These are phyloP conservation scores for Colletes gigas DNA, from an alignment of 1,140 invertebrate species.

Conservation along the genomic window DNA sequence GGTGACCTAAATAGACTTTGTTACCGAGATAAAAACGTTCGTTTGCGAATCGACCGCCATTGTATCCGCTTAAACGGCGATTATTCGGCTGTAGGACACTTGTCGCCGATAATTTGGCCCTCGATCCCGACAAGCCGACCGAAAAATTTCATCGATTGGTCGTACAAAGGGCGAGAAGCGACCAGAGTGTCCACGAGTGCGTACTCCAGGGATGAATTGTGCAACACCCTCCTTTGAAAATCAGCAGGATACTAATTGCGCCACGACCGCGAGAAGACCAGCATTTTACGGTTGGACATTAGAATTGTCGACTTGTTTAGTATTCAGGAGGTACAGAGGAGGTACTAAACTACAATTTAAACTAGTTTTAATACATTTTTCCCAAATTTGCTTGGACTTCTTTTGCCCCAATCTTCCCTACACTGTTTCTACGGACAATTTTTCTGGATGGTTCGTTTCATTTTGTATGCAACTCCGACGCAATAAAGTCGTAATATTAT, in stretches of 20 bases:
- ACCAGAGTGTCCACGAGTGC: constrained; percentile 24
- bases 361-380: too few relatives aligned
- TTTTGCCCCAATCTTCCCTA: too few relatives aligned
- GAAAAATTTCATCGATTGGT: constrained; percentile 38
- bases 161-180: constrained; percentile 19
- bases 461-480: too few relatives aligned
- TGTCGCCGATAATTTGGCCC: constrained; percentile 44
- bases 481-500: not conserved
- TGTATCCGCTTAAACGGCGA: constrained; percentile 10
- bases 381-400: too few relatives aligned
- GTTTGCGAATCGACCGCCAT: constrained; percentile 19
- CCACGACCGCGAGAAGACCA: constrained; percentile 8
- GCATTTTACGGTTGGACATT: not conserved
- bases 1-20: constrained; percentile 7
- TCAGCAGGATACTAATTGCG: constrained; percentile 64
- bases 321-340: too few relatives aligned
- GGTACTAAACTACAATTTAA: too few relatives aligned
- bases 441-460: too few relatives aligned
- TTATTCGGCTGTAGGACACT: constrained; percentile 15
- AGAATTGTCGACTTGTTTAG: too few relatives aligned
- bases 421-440: too few relatives aligned
- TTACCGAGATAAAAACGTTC: constrained; percentile 37
- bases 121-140: constrained; percentile 38
- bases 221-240: constrained; percentile 27
- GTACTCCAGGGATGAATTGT: constrained; percentile 3